Base-by-base conservation (phyloP, 2,888 invertebrate genomes). In the Metallyticus violacea region DNA sequence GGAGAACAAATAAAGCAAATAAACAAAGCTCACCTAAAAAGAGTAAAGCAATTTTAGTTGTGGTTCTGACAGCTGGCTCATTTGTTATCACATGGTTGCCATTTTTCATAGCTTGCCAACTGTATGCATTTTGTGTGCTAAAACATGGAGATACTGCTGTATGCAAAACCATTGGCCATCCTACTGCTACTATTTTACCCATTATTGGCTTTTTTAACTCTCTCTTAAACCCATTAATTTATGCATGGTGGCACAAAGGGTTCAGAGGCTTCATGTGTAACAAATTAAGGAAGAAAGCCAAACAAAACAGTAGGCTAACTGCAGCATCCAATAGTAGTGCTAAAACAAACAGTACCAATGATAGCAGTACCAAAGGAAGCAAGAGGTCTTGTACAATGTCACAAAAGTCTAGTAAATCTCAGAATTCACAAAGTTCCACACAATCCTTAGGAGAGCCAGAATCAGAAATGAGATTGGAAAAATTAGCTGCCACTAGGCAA, bases 171-270 rank as follows among this genome's bases (percentile, higher is more conserved):
- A 90, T 94, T 40, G 91, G 92, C 25, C 90, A 92, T 26, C 91
- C 94, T 77, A 92, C 95, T 0, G 93, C 93, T 0, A 94, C 94
- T 81, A 95, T 95, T 0, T 90, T 95, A 79, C 93, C 94, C 0
- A 93, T 94, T 29, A 90, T 95, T 81, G 95, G 95, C 0, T 94
- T 95, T 88, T 89, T 93, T 0, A 95, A 95, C 89, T 94, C 94
- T 89, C 90, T 95, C 81, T 89, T 95, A 0, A 95, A 95, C 90
- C 95, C 95, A 0, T 90, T 95, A 28, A 95, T 95, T 88, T 95
- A 95, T 89, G 95, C 95, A 0, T 95, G 95, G 95, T 95, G 95
- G 95, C 95, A 95, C 90, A 94, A 94, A 90, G 95, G 95, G 0
- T 95, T 95, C 89, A 92, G 95, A 89, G 92, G 90, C 85, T 93